A percentile compares a stretch with the other conserved stretches of the same genome.
Evolutionary conservation across 2,888 invertebrate species (phyloP).

Genomic region (Leucoma salicis): DNA sequence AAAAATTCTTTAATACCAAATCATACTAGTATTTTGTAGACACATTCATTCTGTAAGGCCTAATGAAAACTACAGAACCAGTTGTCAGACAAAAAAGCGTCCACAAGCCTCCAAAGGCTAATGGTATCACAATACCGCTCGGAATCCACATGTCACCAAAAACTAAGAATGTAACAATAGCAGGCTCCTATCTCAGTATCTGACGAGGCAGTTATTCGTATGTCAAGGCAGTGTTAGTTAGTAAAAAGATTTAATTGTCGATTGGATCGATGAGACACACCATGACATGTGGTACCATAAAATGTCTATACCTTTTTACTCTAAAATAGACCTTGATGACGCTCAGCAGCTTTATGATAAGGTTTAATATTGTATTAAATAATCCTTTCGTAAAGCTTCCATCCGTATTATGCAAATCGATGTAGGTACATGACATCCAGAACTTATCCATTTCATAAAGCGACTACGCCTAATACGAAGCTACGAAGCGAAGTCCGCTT

Average conservation of each 20-base stretch:
- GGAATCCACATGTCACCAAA: conserved; percentile 51
- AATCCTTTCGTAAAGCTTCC: too few relatives aligned
- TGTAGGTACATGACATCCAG: too few relatives aligned
- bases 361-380: too few relatives aligned
- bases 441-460: too few relatives aligned
- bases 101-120: conserved; percentile 12
- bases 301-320: too few relatives aligned
- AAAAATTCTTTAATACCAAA: too few relatives aligned
- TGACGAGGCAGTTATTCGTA: conserved; percentile 45
- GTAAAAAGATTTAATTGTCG: conserved; percentile 38
- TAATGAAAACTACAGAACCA: conserved; percentile 15
- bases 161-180: conserved; percentile 63
- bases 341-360: too few relatives aligned
- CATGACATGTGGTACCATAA: too few relatives aligned
- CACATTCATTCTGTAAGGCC: conserved; percentile 3
- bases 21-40: conserved; percentile 1
- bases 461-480: too few relatives aligned
- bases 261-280: conserved; percentile 14
- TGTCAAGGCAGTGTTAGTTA: conserved; percentile 35
- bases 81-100: conserved; percentile 24
- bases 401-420: too few relatives aligned
- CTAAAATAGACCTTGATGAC: too few relatives aligned
- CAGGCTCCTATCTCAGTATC: conserved; percentile 55
- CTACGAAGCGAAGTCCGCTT: too few relatives aligned
- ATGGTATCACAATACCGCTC: conserved; percentile 32